Evolutionary conservation across 1,140 invertebrate species (phyloP), one percentile per base, ranked within the genome.

Genomic region (Drosophila watanabei): DNA sequence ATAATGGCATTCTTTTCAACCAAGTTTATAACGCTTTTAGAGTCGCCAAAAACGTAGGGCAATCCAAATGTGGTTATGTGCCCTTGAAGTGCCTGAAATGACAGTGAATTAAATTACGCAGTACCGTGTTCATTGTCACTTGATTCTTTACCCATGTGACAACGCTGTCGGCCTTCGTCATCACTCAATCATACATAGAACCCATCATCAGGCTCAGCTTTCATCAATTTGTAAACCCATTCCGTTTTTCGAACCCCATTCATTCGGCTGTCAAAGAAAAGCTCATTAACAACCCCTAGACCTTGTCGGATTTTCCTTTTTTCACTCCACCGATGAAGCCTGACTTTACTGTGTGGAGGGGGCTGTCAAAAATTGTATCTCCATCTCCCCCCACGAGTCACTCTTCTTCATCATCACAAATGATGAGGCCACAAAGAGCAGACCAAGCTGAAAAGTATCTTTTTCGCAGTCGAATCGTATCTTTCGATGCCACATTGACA

Each of bases 401-500:
- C 16, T 18, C 41, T 11, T 11, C n/a, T n/a, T n/a, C n/a, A n/a
- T 20, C 54, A 58, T 51, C 49, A 56, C 39, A 24, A 75, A 64
- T 66, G 75, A 61, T 39, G 73, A 80, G 75, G 76, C 66, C 65
- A 73, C 80, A 80, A 56, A 71, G 51, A 70, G 39, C 59, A 76
- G 77, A 45, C 80, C 71, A 75, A 75, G 84, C 77, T 68, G 71
- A 80, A 88, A 89, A 88, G 60, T 82, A 88, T 87, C 76, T 80
- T 52, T 80, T 52, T 70, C 52, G 65, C 49, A 64, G 35, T 68
- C 56, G 65, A 54, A 77, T 64, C 61, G 68, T 59, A 80, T 61
- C 61, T 72, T 61, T 60, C 56, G 59, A 65, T 64, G 60, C 49
- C 70, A 68, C 63, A 66, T 52, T 69, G 51, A 72, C 78, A 82